Percentiles rank a stretch among this genome's conserved stretches.
Evolutionary conservation across 2,888 invertebrate genomes (phyloP).

Genomic region (Andrena haemorrhoa): DNA sequence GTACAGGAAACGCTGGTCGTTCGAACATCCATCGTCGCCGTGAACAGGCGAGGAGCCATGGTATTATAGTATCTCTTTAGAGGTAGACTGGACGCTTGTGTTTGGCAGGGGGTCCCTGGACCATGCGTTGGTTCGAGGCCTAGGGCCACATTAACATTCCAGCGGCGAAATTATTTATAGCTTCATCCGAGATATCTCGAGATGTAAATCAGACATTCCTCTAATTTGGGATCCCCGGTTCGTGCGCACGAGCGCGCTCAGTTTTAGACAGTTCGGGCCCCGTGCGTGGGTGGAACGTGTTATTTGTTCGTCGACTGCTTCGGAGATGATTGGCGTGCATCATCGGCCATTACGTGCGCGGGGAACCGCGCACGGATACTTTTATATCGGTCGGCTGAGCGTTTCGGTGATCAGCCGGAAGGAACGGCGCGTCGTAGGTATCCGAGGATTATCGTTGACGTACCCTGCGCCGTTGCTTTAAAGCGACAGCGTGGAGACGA

Average conservation of each 20-base stretch:
- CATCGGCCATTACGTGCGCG: slow-evolving; percentile 35
- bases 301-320: slow-evolving; percentile 44
- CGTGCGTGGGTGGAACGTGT: slow-evolving; percentile 63
- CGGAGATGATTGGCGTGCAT: slow-evolving; percentile 49
- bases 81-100: slow-evolving; percentile 72
- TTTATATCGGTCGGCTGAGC: slow-evolving; percentile 20
- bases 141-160: slow-evolving; percentile 82
- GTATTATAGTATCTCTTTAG: slow-evolving; percentile 65
- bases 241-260: slow-evolving; percentile 55
- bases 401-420: slow-evolving; percentile 25
- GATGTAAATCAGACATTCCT: slow-evolving; percentile 82
- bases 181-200: slow-evolving; percentile 81
- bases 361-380: slow-evolving; percentile 21
- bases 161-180: slow-evolving; percentile 82
- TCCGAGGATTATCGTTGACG: slow-evolving; percentile 34
- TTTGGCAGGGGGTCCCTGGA: slow-evolving; percentile 79
- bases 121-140: slow-evolving; percentile 72
- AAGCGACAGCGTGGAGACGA: slow-evolving; percentile 11
- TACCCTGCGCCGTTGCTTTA: background rate
- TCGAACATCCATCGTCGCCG: slow-evolving; percentile 30
- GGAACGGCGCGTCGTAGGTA: slow-evolving; percentile 12
- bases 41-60: slow-evolving; percentile 61
- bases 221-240: slow-evolving; percentile 77
- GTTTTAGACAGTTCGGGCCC: slow-evolving; percentile 59
- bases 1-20: slow-evolving; percentile 45